Evolutionary conservation across 2,113 vertebrate genomes (phyloP), one percentile per base, ranked within the genome.

Genomic region (Clupea harengus): DNA sequence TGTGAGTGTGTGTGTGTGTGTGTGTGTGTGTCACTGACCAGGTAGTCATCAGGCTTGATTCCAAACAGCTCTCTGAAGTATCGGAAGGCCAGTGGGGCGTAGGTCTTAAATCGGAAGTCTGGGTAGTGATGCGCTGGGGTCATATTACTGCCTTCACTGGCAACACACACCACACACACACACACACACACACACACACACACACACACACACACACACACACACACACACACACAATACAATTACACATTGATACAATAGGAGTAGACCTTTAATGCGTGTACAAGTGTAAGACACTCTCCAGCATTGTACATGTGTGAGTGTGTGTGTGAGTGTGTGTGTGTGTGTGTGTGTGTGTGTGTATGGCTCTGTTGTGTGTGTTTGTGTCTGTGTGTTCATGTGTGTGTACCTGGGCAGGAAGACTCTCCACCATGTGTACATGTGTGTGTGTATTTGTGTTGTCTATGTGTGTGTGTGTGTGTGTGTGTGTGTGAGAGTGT

Each of bases 21-120:
- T 22, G 45, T 13, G 44, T 46, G 82, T 45, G 67, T 32, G 3
- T 44, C 64, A 89, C 96, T 96, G 92, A 99, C 98, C 96, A 99
- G 95, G 90, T 99, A 99, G 93, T 99, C 98, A 84, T 96, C 98
- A 49, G 98, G 96, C 93, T 97, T 98, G 95, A 99, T 99, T 86
- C 97, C 96, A 91, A 99, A 99, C 90, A 99, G 96, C 92, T 99
- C 98, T 94, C 98, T 93, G 95, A 99, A 99, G 92, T 99, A 99
- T 5, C 98, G 96, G 89, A 99, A 99, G 80, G 98, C 98, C 92
- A 99, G 92, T 0, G 98, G 98, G 57, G 98, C 98, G 0, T 99
- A 99, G 0, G 97, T 99, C 94, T 99, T 99, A 91, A 99, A 96
- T 84, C 96, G 95, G 95, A 99, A 99, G 90, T 99, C 97, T 83